Base-by-base conservation (phyloP, 2,797 vertebrate species). In the Apogon talboti region DNA sequence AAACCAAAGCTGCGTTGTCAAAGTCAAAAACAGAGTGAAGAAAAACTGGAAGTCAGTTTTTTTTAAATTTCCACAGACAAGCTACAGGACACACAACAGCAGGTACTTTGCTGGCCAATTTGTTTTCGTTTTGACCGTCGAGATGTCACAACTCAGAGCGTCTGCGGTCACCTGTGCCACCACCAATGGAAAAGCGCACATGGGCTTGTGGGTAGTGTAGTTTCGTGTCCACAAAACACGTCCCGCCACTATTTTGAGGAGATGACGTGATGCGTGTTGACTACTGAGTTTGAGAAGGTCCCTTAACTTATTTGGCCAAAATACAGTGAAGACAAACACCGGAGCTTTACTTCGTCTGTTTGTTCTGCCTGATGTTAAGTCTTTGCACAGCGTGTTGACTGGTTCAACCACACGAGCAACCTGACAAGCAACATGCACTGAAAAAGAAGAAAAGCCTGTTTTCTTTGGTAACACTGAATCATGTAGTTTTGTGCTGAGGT, bases 81-180 rank as follows among this genome's bases (percentile, higher is more conserved):
- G 35, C 56, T 5, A 15, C 71, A 7, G 45, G 46, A 54, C 46
- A 59, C 9, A n/a, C 53, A 24, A 46, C 64, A 69, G 50, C 66
- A 41, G 37, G 42, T 48, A 67, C 80, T 58, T 64, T 74, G 42
- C 61, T 33, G 66, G 73, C 64, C 54, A 87, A 74, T 86, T 89
- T 92, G 91, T 93, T 93, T 92, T 91, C 87, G 79, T 92, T 86
- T 74, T 49, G 85, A 71, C 81, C 68, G 87, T 81, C 75, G 84
- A 77, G 88, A 85, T 88, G 87, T 88, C 77, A 87, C 85, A 76
- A 77, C 74, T 79, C 71, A 11, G 68, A 74, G 85, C 80, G 87
- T 78, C 79, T 63, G 52, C 61, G 75, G 93, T 94, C 94, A 94
- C 93, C 93, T 93, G 94, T 82, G 81, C 76, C 83, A 66, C 88